A percentile compares a stretch with the other conserved stretches of the same genome.
phyloP scores from a whole-genome alignment of 2,113 vertebrate species.

The Ammodytes marinus region DNA sequence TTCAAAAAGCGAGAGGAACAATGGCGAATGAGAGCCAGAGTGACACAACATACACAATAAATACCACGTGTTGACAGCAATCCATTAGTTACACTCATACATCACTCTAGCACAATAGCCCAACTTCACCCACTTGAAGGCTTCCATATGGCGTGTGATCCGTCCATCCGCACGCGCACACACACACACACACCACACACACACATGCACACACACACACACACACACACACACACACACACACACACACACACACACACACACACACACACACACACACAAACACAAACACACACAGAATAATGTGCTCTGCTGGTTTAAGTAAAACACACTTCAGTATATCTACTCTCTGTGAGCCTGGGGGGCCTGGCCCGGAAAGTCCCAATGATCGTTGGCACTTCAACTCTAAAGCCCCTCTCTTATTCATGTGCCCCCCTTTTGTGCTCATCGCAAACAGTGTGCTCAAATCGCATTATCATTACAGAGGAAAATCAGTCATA shows the following conservation, averaged over 20 bases:
- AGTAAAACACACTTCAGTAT: constrained; percentile 25
- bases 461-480: constrained; percentile 76
- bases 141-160: constrained; percentile 46
- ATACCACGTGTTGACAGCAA: constrained; percentile 50
- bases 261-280: too few relatives aligned
- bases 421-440: constrained; percentile 54
- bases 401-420: constrained; percentile 49
- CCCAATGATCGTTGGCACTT: constrained; percentile 47
- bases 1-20: constrained; percentile 11
- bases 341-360: constrained; percentile 14
- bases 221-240: constrained; percentile 13
- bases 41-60: constrained; percentile 52
- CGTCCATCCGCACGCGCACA: constrained; percentile 10
- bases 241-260: too few relatives aligned
- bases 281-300: constrained; percentile 20
- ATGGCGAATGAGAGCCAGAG: constrained; percentile 22
- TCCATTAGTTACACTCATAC: constrained; percentile 46
- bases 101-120: constrained; percentile 43
- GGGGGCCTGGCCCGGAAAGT: neutral
- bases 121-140: constrained; percentile 44
- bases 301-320: constrained; percentile 2
- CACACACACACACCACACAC: constrained; percentile 9
- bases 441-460: constrained; percentile 59
- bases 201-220: neutral
- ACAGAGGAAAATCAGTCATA: constrained; percentile 76